Conservation (phyloP, 2,113 vertebrate genomes). For the Pachyramphus minor region DNA sequence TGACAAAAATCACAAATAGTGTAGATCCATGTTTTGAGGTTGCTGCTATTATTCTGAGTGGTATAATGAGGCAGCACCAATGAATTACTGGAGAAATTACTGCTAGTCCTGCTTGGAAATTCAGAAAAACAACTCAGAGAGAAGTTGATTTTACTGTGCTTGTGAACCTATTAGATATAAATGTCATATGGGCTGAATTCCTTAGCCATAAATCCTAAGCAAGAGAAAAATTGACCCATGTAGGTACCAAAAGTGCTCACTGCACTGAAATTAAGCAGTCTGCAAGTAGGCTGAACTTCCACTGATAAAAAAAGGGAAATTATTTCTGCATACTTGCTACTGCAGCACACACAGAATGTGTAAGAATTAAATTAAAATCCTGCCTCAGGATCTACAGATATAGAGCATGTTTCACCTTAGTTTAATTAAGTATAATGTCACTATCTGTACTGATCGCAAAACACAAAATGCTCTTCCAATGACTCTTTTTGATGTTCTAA, state of each 20-base stretch:
- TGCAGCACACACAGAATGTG: neutral
- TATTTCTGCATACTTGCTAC: neutral
- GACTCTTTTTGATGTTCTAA: neutral
- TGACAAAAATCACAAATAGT: neutral
- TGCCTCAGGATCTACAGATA: conserved; percentile 6
- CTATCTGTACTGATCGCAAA: conserved; percentile 1
- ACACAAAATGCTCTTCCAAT: neutral
- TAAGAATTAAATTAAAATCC: conserved; percentile 35
- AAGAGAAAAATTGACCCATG: neutral
- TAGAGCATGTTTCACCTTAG: neutral
- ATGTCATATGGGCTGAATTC: neutral
- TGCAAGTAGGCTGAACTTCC: neutral
- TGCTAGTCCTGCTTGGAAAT: neutral
- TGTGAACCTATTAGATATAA: neutral
- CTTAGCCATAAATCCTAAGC: neutral
- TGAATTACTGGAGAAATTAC: neutral
- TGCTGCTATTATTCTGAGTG: neutral
- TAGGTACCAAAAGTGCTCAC: neutral
- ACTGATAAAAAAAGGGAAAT: neutral
- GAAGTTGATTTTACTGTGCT: neutral
- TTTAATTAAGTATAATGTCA: conserved; percentile 45
- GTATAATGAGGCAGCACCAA: neutral
- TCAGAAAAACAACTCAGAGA: neutral
- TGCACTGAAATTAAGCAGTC: neutral
- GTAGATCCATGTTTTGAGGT: neutral